These are phyloP conservation scores for Drosophila melanica DNA, from an alignment of 1,140 invertebrate species.

Conservation along the genomic window DNA sequence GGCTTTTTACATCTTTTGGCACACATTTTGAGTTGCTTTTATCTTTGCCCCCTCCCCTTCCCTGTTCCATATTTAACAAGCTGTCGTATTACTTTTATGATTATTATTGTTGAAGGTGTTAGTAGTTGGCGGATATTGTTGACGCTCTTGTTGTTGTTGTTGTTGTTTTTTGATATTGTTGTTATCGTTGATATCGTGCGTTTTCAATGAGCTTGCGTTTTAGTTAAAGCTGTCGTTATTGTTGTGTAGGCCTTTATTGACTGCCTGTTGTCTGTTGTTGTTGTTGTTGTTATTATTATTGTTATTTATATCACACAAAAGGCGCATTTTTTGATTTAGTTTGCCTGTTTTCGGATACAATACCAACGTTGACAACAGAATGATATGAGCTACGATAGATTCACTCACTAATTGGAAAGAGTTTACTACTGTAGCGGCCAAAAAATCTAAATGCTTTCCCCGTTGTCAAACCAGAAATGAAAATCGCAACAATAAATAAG, in stretches of 20 bases:
- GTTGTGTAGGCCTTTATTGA: slow-evolving; percentile 54
- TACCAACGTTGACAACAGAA: slow-evolving; percentile 48
- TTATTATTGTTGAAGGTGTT: slow-evolving; percentile 35
- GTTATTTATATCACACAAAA: slow-evolving; percentile 54
- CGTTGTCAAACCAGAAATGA: slow-evolving; percentile 28
- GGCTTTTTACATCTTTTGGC: slow-evolving; percentile 43
- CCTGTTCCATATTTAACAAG: slow-evolving; percentile 20
- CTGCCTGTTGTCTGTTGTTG: slow-evolving; percentile 5
- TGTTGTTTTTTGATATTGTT: slow-evolving; percentile 25
- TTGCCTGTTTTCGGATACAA: slow-evolving; percentile 44
- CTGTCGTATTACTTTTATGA: slow-evolving; percentile 39
- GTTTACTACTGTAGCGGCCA: slow-evolving; percentile 2
- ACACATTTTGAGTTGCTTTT: slow-evolving; percentile 43
- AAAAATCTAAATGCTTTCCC: slow-evolving; percentile 26
- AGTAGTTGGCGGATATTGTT: slow-evolving; percentile 24
- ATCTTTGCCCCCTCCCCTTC: slow-evolving; percentile 21
- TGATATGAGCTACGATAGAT: slow-evolving; percentile 21
- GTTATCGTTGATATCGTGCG: slow-evolving; percentile 14
- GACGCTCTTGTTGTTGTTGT: slow-evolving; percentile 20
- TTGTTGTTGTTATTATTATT: slow-evolving; percentile 38
- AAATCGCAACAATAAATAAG: slow-evolving; percentile 12
- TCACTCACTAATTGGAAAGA: slow-evolving; percentile 30
- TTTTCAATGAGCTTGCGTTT: slow-evolving; percentile 47
- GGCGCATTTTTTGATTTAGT: slow-evolving; percentile 50
- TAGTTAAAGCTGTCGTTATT: slow-evolving; percentile 38